Conservation (phyloP, 2,888 invertebrate genomes). For the Brassicogethes aeneus region DNA sequence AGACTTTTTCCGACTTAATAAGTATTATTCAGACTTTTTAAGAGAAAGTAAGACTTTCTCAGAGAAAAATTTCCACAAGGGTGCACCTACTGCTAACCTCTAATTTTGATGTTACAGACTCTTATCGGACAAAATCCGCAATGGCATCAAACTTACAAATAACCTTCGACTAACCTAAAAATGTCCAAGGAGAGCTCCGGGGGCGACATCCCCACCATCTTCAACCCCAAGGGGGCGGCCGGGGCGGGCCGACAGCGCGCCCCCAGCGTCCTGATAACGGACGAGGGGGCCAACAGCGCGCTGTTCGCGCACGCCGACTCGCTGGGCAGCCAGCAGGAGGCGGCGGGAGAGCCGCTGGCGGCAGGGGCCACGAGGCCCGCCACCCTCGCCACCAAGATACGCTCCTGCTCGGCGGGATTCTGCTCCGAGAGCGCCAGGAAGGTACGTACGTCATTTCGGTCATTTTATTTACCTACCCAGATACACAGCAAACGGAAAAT, state of each 20-base stretch:
- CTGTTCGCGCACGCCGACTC: conserved; percentile 37
- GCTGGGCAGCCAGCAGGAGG: conserved; percentile 32
- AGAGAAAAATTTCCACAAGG: too few relatives aligned
- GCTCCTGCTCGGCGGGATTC: conserved; percentile 61
- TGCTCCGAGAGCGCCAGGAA: conserved; percentile 78
- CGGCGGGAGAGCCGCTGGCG: conserved; percentile 36
- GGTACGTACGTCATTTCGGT: conserved; percentile 42
- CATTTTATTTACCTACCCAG: neutral
- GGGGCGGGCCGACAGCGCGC: conserved; percentile 28
- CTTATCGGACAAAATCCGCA: too few relatives aligned
- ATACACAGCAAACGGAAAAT: too few relatives aligned
- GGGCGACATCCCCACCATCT: conserved; percentile 71
- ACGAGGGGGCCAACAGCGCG: conserved; percentile 33
- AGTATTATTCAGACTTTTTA: too few relatives aligned
- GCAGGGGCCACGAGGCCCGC: conserved; percentile 36
- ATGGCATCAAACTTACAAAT: too few relatives aligned
- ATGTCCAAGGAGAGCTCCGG: neutral
- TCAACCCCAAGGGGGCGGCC: conserved; percentile 50
- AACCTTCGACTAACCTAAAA: too few relatives aligned
- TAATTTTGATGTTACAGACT: too few relatives aligned
- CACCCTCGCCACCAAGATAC: conserved; percentile 41
- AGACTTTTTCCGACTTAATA: too few relatives aligned
- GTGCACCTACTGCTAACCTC: too few relatives aligned
- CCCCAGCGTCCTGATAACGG: conserved; percentile 37
- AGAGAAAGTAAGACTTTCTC: too few relatives aligned